Evolutionary conservation across 53 echinoderm and acorn worm genomes (phyloP).

Genomic region (Echinarachnius parma): DNA sequence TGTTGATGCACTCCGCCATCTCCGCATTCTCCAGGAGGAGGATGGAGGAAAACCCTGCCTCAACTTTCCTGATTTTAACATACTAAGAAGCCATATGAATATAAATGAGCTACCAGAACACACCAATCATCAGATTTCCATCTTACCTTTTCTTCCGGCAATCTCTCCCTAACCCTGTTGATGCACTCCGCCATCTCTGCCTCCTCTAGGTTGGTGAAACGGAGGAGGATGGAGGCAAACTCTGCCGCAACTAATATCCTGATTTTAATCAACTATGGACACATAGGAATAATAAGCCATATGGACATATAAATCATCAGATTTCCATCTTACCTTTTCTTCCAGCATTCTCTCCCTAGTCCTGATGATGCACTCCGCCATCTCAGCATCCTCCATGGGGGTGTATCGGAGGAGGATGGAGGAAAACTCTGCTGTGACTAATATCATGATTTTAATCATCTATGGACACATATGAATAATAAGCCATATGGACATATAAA

Average conservation of each 20-base stretch:
- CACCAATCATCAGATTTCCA: not conserved
- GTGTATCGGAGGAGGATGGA: slow-evolving; percentile 75
- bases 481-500: no score
- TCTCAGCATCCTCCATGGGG: slow-evolving; percentile 24
- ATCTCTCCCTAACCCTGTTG: slow-evolving; percentile 60
- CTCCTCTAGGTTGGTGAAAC: slow-evolving; percentile 78
- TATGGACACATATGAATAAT: not conserved
- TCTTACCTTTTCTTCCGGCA: slow-evolving; percentile 75
- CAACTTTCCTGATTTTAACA: slow-evolving; percentile 4
- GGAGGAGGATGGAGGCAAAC: slow-evolving; percentile 77
- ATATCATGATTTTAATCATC: no score
- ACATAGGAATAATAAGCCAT: no score
- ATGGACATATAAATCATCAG: not conserved
- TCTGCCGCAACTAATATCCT: no score
- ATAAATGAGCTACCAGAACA: no score
- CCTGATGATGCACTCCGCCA: not conserved
- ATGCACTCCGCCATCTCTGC: slow-evolving; percentile 67
- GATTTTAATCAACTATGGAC: no score
- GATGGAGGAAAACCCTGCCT: slow-evolving; percentile 81
- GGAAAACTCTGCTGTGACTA: slow-evolving; percentile 80
- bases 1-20: slow-evolving; percentile 65
- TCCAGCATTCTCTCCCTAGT: not conserved
- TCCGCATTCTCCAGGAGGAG: slow-evolving; percentile 74
- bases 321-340: not conserved
- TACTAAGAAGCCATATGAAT: not conserved